Evolutionary conservation across 2,888 invertebrate species (phyloP).

Genomic region (Iphiclides podalirius): DNA sequence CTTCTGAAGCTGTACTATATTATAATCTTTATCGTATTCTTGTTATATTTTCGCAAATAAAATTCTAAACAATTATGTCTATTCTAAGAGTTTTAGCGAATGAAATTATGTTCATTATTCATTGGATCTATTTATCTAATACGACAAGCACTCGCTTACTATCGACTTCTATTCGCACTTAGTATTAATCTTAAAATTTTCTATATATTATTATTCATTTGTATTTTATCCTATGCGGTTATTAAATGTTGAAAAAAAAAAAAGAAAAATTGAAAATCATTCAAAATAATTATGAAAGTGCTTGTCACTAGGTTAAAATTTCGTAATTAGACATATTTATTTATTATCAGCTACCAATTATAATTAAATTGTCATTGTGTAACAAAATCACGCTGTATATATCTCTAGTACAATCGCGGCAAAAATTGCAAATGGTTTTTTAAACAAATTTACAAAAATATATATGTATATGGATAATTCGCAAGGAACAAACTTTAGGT

Average conservation of each 20-base stretch:
- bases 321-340: conserved; percentile 19
- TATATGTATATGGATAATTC: conserved; percentile 7
- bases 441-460: conserved; percentile 27
- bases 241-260: conserved; percentile 25
- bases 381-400: conserved; percentile 34
- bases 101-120: background rate
- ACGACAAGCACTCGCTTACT: conserved; percentile 9
- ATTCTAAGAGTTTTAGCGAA: conserved; percentile 29
- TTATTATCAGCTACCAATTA: conserved; percentile 20
- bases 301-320: conserved; percentile 19
- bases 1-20: conserved; percentile 40
- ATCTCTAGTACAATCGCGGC: conserved; percentile 46
- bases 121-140: conserved; percentile 1
- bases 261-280: no score
- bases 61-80: conserved; percentile 2
- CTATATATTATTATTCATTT: conserved; percentile 33
- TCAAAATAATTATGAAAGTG: no score
- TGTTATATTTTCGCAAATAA: conserved; percentile 36
- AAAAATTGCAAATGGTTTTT: conserved; percentile 28
- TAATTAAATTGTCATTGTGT: conserved; percentile 35
- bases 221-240: conserved; percentile 36
- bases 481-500: conserved; percentile 9
- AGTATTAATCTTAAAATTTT: conserved; percentile 1
- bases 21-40: conserved; percentile 29
- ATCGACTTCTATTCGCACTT: conserved; percentile 12